Evolutionary conservation across 2,888 invertebrate genomes (phyloP).

Genomic region (Stomorhina lunata): DNA sequence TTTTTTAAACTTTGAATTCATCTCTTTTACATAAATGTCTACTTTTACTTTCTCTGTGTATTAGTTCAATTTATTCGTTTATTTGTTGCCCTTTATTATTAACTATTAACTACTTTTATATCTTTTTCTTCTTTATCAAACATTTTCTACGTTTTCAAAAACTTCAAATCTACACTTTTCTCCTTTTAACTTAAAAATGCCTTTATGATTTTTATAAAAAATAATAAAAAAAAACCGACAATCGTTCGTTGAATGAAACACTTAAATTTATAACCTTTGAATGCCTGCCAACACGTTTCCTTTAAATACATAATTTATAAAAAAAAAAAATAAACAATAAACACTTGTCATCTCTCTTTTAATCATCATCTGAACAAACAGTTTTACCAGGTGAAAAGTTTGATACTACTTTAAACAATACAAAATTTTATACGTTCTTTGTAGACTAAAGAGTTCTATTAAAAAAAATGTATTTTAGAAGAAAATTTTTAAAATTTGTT

Average conservation of each 20-base stretch:
- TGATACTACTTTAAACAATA: constrained; percentile 36
- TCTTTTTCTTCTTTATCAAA: constrained; percentile 38
- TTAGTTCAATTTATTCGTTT: constrained; percentile 1
- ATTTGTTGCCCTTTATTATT: constrained; percentile 14
- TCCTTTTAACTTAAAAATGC: constrained; percentile 16
- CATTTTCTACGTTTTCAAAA: constrained; percentile 17
- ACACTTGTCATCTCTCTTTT: constrained; percentile 25
- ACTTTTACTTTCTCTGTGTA: neutral
- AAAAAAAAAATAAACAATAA: constrained; percentile 4
- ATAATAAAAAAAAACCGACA: too few species aligned
- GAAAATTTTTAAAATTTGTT: neutral
- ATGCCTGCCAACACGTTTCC: constrained; percentile 24
- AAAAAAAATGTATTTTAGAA: constrained; percentile 30
- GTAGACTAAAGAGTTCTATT: constrained; percentile 32
- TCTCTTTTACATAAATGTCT: too few species aligned
- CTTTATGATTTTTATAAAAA: constrained; percentile 23
- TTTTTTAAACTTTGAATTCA: too few species aligned
- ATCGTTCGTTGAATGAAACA: constrained; percentile 18
- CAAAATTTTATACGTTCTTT: constrained; percentile 41
- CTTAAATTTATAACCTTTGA: constrained; percentile 3
- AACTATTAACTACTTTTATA: constrained; percentile 32
- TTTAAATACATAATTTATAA: neutral
- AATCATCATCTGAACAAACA: constrained; percentile 55
- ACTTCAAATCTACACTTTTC: constrained; percentile 11
- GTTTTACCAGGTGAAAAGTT: constrained; percentile 70